Base-by-base conservation (phyloP, 64 coral and sea anemone genomes). In the Astreopora myriophthalma region DNA sequence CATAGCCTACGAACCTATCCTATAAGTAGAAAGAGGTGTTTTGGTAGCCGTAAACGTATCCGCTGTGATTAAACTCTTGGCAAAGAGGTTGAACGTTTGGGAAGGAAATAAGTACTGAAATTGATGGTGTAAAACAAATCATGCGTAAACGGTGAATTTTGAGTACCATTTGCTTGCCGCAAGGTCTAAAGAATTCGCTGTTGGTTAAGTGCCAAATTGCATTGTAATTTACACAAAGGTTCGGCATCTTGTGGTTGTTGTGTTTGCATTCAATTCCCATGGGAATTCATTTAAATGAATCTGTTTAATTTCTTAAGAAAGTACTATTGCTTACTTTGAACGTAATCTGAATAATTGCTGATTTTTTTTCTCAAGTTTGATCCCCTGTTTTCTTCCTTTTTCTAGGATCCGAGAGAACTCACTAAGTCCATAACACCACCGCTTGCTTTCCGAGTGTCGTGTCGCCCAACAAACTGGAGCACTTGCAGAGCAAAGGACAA, bases 361-460 rank as follows among this genome's bases (percentile, higher is more conserved):
- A 3, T 55, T 16, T 16, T 55, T 55, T 8, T 55, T 19, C 17
- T 55, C 51, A 3, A 55, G 13, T 8, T 55, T 55, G 17, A 55
- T 55, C 17, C 16, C 51, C 8, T 55, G 9, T 55, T 19, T 55
- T 55, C 51, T 55, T 55, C 16, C 16, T 3, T 55, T 71, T 71
- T 89, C 0, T 44, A 91, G 89, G 76, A 79, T 23, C 28, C 89
- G 4, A 71, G 68, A 78, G 79, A 91, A 62, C 32, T 58, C 32
- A 69, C 89, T 16, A 91, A 91, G 31, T 82, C 89, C 12, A 63
- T 91, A 14, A 91, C 89, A 70, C 89, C 89, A 36, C 89, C 89
- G 23, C 42, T 91, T 29, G 42, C 89, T 22, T 91, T 91, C 31
- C 30, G 89, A 61, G 76, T 91, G 1, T 91, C 89, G 4, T 69